These are phyloP conservation scores for Biston stratarius DNA, from an alignment of 2,888 invertebrate genomes.

Conservation along the genomic window DNA sequence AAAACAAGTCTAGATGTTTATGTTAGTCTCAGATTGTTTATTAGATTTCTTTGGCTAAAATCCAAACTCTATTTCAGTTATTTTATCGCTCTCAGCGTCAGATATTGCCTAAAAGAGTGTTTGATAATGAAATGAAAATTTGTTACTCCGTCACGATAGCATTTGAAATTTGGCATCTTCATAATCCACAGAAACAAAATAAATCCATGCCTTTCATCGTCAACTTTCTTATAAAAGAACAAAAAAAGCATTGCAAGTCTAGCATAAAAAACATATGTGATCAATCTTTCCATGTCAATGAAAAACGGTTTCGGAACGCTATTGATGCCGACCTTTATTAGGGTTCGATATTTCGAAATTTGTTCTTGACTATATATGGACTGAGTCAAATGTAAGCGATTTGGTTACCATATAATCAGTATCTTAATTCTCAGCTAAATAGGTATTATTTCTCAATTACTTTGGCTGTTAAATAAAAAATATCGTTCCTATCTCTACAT, in stretches of 20 bases:
- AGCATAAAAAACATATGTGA: constrained; percentile 28
- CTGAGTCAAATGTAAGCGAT: constrained; percentile 31
- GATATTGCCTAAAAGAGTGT: constrained; percentile 7
- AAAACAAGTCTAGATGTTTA: constrained; percentile 6
- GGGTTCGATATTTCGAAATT: constrained; percentile 37
- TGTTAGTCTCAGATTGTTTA: background rate
- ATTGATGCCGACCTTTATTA: constrained; percentile 35
- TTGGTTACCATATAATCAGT: constrained; percentile 1
- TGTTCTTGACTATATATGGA: constrained; percentile 32
- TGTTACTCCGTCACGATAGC: background rate
- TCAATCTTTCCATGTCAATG: constrained; percentile 36
- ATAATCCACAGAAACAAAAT: background rate
- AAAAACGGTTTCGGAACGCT: constrained; percentile 16
- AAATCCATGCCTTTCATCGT: background rate
- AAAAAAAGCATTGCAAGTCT: constrained; percentile 16
- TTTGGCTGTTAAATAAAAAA: background rate
- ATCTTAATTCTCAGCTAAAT: background rate
- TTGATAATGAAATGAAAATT: constrained; percentile 12
- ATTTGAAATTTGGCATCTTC: background rate
- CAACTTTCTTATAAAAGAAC: background rate
- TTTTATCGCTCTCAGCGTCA: constrained; percentile 6
- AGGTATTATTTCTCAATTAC: background rate
- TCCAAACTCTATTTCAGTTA: constrained; percentile 8
- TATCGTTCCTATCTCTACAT: too few species aligned
- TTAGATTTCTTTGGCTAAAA: constrained; percentile 12